A percentile compares a stretch with the other conserved stretches of the same genome.
Conservation (phyloP, 2,888 invertebrate species). For the Agapetus fuscipes region DNA sequence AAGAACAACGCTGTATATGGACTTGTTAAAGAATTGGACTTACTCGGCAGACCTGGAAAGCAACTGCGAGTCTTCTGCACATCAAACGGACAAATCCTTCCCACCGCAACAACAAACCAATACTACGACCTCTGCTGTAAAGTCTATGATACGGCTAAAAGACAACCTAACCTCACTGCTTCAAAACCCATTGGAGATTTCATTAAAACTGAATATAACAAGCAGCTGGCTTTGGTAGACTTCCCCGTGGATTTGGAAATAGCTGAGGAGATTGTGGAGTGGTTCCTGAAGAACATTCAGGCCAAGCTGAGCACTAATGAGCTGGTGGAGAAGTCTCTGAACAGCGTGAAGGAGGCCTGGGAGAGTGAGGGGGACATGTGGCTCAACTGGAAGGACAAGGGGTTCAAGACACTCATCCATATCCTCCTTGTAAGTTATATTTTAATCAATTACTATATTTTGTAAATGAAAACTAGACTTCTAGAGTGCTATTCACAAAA, state of each 20-base stretch:
- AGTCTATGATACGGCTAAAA: not conserved
- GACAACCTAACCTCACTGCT: too few relatives aligned
- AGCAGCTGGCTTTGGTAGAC: not conserved
- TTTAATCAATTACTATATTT: conserved; percentile 2
- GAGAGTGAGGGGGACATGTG: conserved; percentile 59
- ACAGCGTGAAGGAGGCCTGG: conserved; percentile 52
- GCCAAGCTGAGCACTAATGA: conserved; percentile 13
- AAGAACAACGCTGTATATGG: conserved; percentile 50
- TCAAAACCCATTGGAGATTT: conserved; percentile 29
- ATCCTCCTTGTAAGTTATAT: conserved; percentile 53
- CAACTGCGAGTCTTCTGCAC: conserved; percentile 21
- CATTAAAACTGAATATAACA: conserved; percentile 25
- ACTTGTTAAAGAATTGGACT: conserved; percentile 38
- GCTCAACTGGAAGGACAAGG: conserved; percentile 65
- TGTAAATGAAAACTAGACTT: not conserved
- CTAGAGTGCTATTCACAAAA: too few relatives aligned
- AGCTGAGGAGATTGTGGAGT: conserved; percentile 12
- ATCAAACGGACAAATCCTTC: conserved; percentile 6
- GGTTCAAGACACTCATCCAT: conserved; percentile 57
- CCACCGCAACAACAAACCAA: conserved; percentile 3
- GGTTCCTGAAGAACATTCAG: conserved; percentile 16
- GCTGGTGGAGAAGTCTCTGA: conserved; percentile 45
- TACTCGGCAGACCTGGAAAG: conserved; percentile 31
- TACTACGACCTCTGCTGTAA: conserved; percentile 5
- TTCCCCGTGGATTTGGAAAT: conserved; percentile 12